These are phyloP conservation scores for Autographa pulchrina DNA, from an alignment of 2,888 invertebrate species.

Conservation along the genomic window DNA sequence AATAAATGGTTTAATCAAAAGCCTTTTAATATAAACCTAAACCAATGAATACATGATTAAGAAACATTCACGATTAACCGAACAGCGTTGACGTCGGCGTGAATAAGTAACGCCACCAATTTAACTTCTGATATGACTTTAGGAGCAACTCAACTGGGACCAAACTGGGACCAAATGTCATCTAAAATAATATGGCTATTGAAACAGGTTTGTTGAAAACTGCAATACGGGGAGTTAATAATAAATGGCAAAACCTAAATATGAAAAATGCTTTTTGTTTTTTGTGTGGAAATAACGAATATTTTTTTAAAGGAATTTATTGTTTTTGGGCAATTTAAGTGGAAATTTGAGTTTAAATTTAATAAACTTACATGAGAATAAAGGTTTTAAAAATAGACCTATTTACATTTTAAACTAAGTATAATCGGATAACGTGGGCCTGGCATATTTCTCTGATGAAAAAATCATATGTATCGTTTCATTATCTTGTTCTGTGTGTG, in stretches of 20 bases:
- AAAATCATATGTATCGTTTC: too few species aligned
- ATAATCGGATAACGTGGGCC: too few species aligned
- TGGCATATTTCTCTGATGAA: too few species aligned
- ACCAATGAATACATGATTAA: conserved; percentile 9
- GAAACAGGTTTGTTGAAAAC: conserved; percentile 23
- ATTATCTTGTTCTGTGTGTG: too few species aligned
- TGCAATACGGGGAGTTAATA: neutral
- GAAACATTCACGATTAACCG: conserved; percentile 21
- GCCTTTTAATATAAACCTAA: neutral
- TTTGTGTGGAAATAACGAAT: too few species aligned
- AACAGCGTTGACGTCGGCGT: conserved; percentile 22
- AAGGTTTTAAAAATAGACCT: too few species aligned
- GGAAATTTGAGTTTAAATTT: too few species aligned
- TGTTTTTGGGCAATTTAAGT: too few species aligned
- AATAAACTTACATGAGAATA: too few species aligned
- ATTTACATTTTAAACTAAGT: too few species aligned
- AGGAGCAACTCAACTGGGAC: conserved; percentile 16
- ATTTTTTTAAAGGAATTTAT: too few species aligned
- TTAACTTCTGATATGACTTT: conserved; percentile 57
- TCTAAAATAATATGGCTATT: conserved; percentile 46
- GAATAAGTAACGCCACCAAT: conserved; percentile 55
- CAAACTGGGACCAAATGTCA: conserved; percentile 27
- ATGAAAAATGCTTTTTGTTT: neutral
- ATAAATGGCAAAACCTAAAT: neutral
- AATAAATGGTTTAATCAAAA: neutral